Conservation (phyloP, 2,888 invertebrate genomes). For the Lasius fuliginosus region DNA sequence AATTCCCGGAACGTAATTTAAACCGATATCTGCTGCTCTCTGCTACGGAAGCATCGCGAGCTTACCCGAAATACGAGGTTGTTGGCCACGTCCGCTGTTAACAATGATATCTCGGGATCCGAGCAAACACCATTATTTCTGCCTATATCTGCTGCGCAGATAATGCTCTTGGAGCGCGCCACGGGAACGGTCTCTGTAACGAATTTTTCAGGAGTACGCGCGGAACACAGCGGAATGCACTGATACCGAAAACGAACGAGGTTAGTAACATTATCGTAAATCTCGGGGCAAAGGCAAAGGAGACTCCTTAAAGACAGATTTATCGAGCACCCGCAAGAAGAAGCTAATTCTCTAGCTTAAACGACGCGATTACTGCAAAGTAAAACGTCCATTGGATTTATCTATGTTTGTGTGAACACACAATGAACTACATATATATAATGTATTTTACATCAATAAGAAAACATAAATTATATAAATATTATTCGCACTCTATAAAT, state of each 20-base stretch:
- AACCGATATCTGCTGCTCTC: constrained; percentile 26
- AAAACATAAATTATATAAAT: constrained; percentile 9
- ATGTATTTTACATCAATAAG: not conserved
- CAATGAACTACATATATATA: not conserved
- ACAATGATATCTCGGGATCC: constrained; percentile 75
- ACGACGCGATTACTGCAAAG: constrained; percentile 26
- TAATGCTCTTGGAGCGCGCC: constrained; percentile 52
- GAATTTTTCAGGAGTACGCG: constrained; percentile 65
- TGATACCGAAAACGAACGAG: constrained; percentile 63
- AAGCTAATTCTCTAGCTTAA: constrained; percentile 47
- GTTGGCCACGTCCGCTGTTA: constrained; percentile 73
- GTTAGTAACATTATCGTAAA: constrained; percentile 69
- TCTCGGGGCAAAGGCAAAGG: constrained; percentile 48
- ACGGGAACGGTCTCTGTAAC: constrained; percentile 63
- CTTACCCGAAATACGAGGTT: constrained; percentile 72
- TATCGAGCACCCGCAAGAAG: constrained; percentile 43
- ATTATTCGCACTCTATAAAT: not conserved
- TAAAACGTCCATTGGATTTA: constrained; percentile 7
- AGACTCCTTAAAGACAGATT: constrained; percentile 46
- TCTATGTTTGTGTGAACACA: not conserved
- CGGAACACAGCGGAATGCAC: constrained; percentile 30
- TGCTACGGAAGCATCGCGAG: constrained; percentile 25
- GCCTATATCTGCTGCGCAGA: constrained; percentile 70
- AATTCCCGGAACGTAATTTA: constrained; percentile 54
- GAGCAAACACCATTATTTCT: constrained; percentile 77